Base-by-base conservation (phyloP, 2,888 invertebrate species). In the Halocaridina rubra region DNA sequence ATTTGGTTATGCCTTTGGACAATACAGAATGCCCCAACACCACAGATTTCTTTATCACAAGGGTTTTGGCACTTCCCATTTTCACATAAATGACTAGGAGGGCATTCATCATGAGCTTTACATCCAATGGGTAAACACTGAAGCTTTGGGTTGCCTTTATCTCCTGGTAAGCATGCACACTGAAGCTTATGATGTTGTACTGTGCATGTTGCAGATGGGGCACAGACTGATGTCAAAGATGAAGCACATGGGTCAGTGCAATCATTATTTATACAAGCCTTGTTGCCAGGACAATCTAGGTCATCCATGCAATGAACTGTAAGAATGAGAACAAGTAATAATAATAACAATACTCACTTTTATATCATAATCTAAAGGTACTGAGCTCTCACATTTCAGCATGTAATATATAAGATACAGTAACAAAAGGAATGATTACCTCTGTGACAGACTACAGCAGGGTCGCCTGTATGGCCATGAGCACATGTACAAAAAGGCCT, bases 51-150 rank as follows among this genome's bases (percentile, higher is more conserved):
- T 32, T 53, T 53, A 10, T 74, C 33, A 57, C 88, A 88, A 8
- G 96, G 96, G 91, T 96, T 94, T 89, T 96, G 93, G 89, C 97
- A 97, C 90, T 96, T 95, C 89, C 96, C 95, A 84, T 95, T 95
- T 64, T 96, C 92, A 82, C 90, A 90, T 8, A 89, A 89, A 76
- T 89, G 94, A 75, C 94, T 94, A 46, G 93, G 91, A n/a, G 93
- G 91, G 90, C 97, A 97, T 76, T 96, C 95, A 27, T 93, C 92
- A 89, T 96, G 93, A 29, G 93, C 93, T 88, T 92, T n/a, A 89
- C 89, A 88, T 89, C 89, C 86, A 57, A 88, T 69, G n/a, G 86
- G 75, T 57, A 81, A 16, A 71, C 88, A 88, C 33, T 82, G 79
- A 8, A 69, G 69, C 19, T 33, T 46, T 19, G 89, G 89, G 89